Base-by-base conservation (phyloP, 2,797 vertebrate genomes). In the Lagocephalus sceleratus region DNA sequence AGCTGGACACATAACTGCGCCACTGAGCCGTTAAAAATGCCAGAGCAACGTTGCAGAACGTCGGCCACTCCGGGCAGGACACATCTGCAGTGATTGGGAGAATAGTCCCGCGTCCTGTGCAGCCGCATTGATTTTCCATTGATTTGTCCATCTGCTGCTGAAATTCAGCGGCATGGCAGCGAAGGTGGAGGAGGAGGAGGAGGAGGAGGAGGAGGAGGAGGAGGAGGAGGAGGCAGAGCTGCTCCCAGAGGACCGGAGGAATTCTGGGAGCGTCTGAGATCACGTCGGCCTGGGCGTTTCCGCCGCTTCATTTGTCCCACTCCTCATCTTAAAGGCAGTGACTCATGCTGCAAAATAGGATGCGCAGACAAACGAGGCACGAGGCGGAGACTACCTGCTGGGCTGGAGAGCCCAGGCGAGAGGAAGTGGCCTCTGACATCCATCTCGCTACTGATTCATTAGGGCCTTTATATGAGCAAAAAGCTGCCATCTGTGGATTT, bases 401-500 rank as follows among this genome's bases (percentile, higher is more conserved):
- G 71, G 71, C 63, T 14, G 40, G 45, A 51, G 75, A 65, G 71
- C 63, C 47, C 57, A 66, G 63, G 17, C 10, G 45, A 54, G 22
- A 54, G 17, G 59, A 70, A 61, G 59, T 25, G 50, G 44, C 51
- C 40, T 20, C 66, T 40, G 57, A 75, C 77, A 78, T 71, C 72
- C 57, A 54, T 73, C 76, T 57, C 20, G 5, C 7, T 56, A 59
- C 78, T 81, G 73, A 81, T 78, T 84, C 81, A 83, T 82, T 83
- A 82, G 69, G 43, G 17, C 73, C 68, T 83, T 82, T 78, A 71
- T 16, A 55, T 61, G 62, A 78, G 66, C 59, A 62, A 81, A 71
- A 83, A 70, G 73, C 73, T 84, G 68, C 68, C 11, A 47, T 77
- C 73, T 64, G 71, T 45, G 68, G 57, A 66, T 73, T 65, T 53